Conservation (phyloP, 2,113 vertebrate species). For the Motacilla alba region DNA sequence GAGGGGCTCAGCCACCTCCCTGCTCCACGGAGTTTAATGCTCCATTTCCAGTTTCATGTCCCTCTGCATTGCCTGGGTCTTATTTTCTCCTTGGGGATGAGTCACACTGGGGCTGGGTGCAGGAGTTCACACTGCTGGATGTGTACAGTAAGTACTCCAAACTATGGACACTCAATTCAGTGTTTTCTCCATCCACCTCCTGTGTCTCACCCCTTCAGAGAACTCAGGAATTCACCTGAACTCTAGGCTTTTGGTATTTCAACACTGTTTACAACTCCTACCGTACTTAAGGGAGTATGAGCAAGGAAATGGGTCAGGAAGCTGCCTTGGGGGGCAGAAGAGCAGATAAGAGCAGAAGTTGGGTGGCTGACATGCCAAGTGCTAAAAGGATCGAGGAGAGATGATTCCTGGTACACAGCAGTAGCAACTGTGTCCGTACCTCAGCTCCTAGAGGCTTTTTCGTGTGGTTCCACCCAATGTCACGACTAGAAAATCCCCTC, state of each 20-base stretch:
- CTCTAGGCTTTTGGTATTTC: rapidly evolving
- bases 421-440: not conserved
- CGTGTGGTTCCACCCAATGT: not conserved
- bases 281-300: not conserved
- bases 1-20: not conserved
- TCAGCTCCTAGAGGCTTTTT: not conserved
- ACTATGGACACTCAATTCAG: rapidly evolving
- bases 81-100: rapidly evolving
- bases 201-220: not conserved
- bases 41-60: not conserved
- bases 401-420: not conserved
- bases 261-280: not conserved
- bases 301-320: rapidly evolving
- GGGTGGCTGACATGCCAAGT: not conserved
- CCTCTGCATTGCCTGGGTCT: not conserved
- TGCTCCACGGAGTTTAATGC: not conserved
- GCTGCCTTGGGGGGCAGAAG: rapidly evolving
- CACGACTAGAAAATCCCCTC: not conserved
- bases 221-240: not conserved
- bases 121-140: rapidly evolving
- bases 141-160: rapidly evolving
- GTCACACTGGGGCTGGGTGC: not conserved
- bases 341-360: not conserved
- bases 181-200: no score
- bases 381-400: not conserved